Evolutionary conservation across 2,888 invertebrate species (phyloP).

Genomic region (Xestia c-nigrum): DNA sequence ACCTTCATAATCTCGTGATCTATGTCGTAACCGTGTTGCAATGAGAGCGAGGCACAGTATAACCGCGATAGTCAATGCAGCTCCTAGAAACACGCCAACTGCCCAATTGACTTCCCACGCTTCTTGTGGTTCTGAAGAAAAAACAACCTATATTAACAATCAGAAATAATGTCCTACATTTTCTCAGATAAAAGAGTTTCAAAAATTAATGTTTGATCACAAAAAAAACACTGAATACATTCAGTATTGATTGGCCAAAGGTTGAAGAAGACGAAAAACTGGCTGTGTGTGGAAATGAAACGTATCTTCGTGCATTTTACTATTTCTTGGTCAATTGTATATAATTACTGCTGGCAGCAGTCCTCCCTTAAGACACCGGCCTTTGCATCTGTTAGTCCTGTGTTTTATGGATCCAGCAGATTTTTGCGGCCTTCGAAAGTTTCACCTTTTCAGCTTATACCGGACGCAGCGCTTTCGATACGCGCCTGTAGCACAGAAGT

Average conservation of each 20-base stretch:
- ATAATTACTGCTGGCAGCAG: not conserved
- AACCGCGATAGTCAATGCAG: constrained; percentile 92
- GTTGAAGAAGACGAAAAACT: too few relatives aligned
- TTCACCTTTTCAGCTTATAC: not conserved
- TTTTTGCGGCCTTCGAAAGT: not conserved
- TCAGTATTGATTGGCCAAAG: too few relatives aligned
- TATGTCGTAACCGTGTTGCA: constrained; percentile 91
- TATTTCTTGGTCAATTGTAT: not conserved
- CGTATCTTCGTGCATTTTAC: not conserved
- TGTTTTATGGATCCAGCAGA: not conserved
- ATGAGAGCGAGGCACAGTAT: constrained; percentile 92
- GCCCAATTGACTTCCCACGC: constrained; percentile 88
- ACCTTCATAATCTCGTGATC: constrained; percentile 89
- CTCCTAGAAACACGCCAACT: constrained; percentile 93
- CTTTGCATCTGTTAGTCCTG: not conserved
- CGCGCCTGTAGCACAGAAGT: not conserved
- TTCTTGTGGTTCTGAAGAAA: constrained; percentile 82
- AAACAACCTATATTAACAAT: not conserved
- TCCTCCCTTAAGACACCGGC: not conserved
- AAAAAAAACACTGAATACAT: not conserved
- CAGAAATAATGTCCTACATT: not conserved
- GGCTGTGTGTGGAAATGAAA: not conserved
- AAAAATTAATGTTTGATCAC: not conserved
- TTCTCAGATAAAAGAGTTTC: too few relatives aligned
- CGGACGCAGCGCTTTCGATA: not conserved